Conservation (phyloP, 2,113 vertebrate genomes). For the Cepphus grylle region DNA sequence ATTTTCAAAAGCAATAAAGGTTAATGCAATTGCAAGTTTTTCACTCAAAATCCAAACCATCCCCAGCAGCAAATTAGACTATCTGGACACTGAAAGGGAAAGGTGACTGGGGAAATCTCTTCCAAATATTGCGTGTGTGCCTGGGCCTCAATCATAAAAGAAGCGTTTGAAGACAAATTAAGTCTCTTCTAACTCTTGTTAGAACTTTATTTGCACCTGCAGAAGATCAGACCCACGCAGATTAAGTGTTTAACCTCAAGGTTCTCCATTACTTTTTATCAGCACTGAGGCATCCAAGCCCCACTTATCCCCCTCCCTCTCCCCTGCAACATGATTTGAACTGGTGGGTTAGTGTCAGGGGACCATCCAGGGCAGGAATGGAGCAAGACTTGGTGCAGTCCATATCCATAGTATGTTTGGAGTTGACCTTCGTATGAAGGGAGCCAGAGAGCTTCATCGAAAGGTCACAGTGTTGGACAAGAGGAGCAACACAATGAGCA, state of each 20-base stretch:
- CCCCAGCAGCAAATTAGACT: not conserved
- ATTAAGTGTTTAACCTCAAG: not conserved
- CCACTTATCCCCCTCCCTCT: too few relatives aligned
- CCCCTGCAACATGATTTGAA: not conserved
- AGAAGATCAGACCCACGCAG: not conserved
- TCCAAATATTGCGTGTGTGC: not conserved
- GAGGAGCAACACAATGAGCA: not conserved
- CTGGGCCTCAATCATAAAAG: not conserved
- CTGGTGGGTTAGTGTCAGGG: not conserved
- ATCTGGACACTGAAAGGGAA: not conserved
- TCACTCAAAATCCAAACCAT: not conserved
- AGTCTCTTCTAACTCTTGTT: not conserved
- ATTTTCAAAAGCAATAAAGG: not conserved
- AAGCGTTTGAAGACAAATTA: not conserved
- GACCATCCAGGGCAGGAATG: not conserved
- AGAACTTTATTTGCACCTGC: not conserved
- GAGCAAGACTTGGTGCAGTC: not conserved
- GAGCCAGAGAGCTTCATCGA: not conserved
- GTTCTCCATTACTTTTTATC: not conserved
- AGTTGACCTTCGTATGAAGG: not conserved
- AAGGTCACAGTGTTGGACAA: not conserved
- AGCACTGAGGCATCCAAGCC: not conserved
- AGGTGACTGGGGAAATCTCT: not conserved
- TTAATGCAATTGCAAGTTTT: not conserved
- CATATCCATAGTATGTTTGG: not conserved